phyloP scores from a whole-genome alignment of 2,888 invertebrate genomes.

The Napeogenes inachia region DNA sequence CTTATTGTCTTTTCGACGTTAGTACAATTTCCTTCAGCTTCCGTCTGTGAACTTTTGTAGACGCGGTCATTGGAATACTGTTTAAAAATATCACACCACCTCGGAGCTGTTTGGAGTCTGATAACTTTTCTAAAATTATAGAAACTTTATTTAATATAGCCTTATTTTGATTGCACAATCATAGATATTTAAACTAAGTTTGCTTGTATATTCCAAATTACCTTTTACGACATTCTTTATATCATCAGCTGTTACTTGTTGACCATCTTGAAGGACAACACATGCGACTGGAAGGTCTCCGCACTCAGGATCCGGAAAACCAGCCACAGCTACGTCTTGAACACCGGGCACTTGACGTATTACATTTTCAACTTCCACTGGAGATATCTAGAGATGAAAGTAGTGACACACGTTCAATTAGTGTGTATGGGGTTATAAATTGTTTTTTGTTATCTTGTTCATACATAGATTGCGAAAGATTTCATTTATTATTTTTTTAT shows the following conservation, averaged over 20 bases:
- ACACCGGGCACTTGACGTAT: slow-evolving; percentile 46
- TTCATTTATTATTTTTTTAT: background rate
- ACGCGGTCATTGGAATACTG: slow-evolving; percentile 46
- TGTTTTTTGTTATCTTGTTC: too few relatives aligned
- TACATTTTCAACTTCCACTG: slow-evolving; percentile 49
- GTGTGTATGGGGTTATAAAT: too few relatives aligned
- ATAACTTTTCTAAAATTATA: slow-evolving; percentile 40
- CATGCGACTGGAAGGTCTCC: slow-evolving; percentile 52
- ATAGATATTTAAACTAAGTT: background rate
- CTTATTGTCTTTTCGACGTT: slow-evolving; percentile 30
- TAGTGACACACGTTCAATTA: background rate
- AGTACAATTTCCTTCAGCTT: slow-evolving; percentile 45
- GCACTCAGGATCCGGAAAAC: slow-evolving; percentile 41
- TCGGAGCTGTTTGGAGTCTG: slow-evolving; percentile 52
- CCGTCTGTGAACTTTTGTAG: slow-evolving; percentile 44
- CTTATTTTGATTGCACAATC: too few relatives aligned
- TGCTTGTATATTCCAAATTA: slow-evolving; percentile 18
- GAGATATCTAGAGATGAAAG: slow-evolving; percentile 41
- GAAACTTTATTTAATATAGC: background rate
- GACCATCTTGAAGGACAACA: slow-evolving; percentile 38
- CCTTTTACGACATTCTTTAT: slow-evolving; percentile 48
- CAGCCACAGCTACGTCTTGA: slow-evolving; percentile 46
- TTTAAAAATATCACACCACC: slow-evolving; percentile 55
- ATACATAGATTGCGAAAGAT: background rate
- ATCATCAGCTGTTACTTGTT: slow-evolving; percentile 40